Conservation (phyloP, 2,113 vertebrate species). For the Rhea pennata region DNA sequence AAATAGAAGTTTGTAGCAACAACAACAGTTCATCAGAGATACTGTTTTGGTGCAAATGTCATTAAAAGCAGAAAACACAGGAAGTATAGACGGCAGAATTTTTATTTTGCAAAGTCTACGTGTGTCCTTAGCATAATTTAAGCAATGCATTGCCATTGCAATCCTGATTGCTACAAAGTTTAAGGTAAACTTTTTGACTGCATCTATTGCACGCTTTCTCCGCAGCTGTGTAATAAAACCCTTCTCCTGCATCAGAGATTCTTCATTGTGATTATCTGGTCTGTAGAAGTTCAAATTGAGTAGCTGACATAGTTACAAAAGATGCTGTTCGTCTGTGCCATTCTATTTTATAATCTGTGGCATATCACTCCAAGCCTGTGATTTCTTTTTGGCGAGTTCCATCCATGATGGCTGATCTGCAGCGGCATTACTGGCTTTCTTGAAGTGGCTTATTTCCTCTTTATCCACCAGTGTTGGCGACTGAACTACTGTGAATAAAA, state of each 20-base stretch:
- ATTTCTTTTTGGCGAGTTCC: slow-evolving; percentile 97
- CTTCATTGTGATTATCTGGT: slow-evolving; percentile 39
- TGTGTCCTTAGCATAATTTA: slow-evolving; percentile 4
- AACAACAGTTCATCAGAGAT: not conserved
- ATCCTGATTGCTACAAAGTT: slow-evolving; percentile 32
- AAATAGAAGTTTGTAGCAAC: not conserved
- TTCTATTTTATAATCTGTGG: slow-evolving; percentile 81
- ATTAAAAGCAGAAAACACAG: not conserved
- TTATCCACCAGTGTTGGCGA: slow-evolving; percentile 63
- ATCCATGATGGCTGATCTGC: slow-evolving; percentile 90
- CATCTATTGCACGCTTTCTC: slow-evolving; percentile 66
- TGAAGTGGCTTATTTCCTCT: slow-evolving; percentile 76
- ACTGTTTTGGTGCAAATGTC: not conserved
- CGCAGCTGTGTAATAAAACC: slow-evolving; percentile 24
- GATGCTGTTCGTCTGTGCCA: not conserved
- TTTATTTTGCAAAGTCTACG: slow-evolving; percentile 12
- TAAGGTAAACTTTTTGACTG: slow-evolving; percentile 57
- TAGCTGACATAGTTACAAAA: not conserved
- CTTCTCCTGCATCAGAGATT: slow-evolving; percentile 38
- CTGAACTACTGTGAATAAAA: slow-evolving; percentile 56
- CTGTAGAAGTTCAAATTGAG: slow-evolving; percentile 27
- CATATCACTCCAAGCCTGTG: slow-evolving; percentile 97
- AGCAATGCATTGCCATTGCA: slow-evolving; percentile 3
- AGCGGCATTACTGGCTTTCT: slow-evolving; percentile 75
- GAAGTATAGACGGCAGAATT: not conserved